Base-by-base conservation (phyloP, 2,888 invertebrate species). In the Trilocha varians region DNA sequence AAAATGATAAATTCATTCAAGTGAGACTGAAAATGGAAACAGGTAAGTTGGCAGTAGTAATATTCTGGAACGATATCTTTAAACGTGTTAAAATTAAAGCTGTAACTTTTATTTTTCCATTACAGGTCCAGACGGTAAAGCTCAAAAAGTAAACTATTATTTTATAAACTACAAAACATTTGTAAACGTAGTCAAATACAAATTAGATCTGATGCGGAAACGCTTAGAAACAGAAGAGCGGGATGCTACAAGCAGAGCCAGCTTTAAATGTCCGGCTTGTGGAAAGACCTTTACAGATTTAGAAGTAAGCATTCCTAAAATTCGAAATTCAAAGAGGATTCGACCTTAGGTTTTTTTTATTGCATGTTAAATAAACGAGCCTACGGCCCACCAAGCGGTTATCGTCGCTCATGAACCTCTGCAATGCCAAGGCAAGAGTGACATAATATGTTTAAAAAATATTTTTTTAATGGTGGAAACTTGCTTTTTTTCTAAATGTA, bases 141-240 rank as follows among this genome's bases (percentile, higher is more conserved):
- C 96, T 25, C 96, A 96, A 63, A 95, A 96, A 87, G 96, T 97
- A 14, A 98, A 97, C 77, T 98, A 97, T 75, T 98, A 98, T 77
- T 98, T 96, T 67, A 98, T 98, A 57, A 98, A 98, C 78, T 98
- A 98, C 77, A 96, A 96, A 87, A 94, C 93, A 33, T 98, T 98
- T 78, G 98, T 98, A 3, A 98, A 98, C 85, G 97, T 98, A 11
- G 95, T 98, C 0, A 98, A 98, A 78, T 99, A 98, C 78, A 98
- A 98, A 83, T 79, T 99, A 66, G 98, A 98, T 80, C 89, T 97
- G 65, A 97, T 98, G 94, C 89, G 97, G 44, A 95, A 97, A 66
- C 91, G 97, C 55, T 92, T 99, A 89, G 98, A 98, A 75, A 96
- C 95, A 0, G 97, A 97, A 68, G 98, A 98, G 69, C 87, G 97